Percentiles rank a stretch among this genome's conserved stretches.
Conservation (phyloP, 2,113 vertebrate genomes). For the Sminthopsis crassicaudata region DNA sequence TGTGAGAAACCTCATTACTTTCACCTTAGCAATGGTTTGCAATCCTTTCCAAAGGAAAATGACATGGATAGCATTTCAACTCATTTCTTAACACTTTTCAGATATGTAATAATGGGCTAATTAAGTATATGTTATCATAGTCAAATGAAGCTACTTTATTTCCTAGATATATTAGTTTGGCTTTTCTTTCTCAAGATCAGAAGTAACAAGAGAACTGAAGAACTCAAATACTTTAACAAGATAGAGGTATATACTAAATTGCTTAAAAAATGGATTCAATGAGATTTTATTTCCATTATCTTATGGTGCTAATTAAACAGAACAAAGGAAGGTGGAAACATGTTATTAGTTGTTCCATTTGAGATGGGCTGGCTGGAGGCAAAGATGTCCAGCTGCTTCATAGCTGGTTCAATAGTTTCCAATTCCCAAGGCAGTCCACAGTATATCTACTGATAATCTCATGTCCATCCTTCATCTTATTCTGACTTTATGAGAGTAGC, state of each 20-base stretch:
- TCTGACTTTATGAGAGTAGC: not conserved
- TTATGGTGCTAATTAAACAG: slow-evolving; percentile 6
- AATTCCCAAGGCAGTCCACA: not conserved
- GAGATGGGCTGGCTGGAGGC: not conserved
- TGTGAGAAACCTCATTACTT: not conserved
- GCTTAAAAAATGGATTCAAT: slow-evolving; percentile 3
- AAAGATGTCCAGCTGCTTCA: not conserved
- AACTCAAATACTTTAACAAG: not conserved
- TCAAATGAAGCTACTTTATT: slow-evolving; percentile 33
- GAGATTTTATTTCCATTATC: slow-evolving; percentile 35
- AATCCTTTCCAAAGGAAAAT: slow-evolving; percentile 32
- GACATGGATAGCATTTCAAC: not conserved
- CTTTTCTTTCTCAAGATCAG: not conserved
- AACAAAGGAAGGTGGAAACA: slow-evolving; percentile 7
- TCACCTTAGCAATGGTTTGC: not conserved
- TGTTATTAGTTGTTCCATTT: not conserved
- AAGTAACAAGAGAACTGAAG: not conserved
- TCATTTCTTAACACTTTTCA: not conserved
- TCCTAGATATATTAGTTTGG: not conserved
- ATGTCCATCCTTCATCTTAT: not conserved
- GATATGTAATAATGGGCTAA: not conserved
- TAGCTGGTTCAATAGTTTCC: not conserved
- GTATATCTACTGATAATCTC: not conserved
- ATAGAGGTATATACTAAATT: not conserved
- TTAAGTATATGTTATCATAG: not conserved